Base-by-base conservation (phyloP, 2,888 invertebrate species). In the Drosophila imparisetae region DNA sequence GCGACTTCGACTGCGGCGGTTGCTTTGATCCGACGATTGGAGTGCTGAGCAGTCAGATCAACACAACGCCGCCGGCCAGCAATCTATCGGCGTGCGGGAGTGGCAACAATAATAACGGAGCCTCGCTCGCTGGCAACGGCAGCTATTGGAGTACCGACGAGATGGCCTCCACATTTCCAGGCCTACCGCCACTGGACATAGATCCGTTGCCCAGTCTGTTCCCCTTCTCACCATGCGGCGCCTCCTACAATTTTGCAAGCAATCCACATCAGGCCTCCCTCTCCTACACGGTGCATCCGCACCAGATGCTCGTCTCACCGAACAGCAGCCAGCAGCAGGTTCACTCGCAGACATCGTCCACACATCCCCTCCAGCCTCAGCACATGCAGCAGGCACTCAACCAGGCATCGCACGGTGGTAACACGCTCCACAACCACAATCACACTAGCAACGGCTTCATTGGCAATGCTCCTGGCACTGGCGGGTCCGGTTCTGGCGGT, bases 141-240 rank as follows among this genome's bases (percentile, higher is more conserved):
- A 89, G 89, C 66, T 95, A 94, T 86, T 96, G 95, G 96, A 93
- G 91, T 81, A 90, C 94, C 29, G 94, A 95, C 87, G 97, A 97
- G 93, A 97, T 97, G 93, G 97, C 97, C 95, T 96, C 96, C 62
- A 96, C 97, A 42, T 97, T 97, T 93, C 96, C 97, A 1, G 93
- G 93, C 40, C 93, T 98, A 83, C 96, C 97, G 30, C 95, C 96
- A 0, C 93, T 98, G 83, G 98, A 98, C 91, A 94, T 98, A 91
- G 98, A 98, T 91, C 97, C 97, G 10, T 93, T 98, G 80, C 97
- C 98, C 0, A 96, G 96, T 68, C 95, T 98, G 62, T 97, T 98
- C 88, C 96, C 97, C 4, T 97, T 98, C 93, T 96, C 97, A 57
- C 97, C 97, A 0, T 96, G 96, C 91, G 95, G 96, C 68, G 95